Conservation (phyloP, 2,113 vertebrate species). For the Coreoperca whiteheadi region DNA sequence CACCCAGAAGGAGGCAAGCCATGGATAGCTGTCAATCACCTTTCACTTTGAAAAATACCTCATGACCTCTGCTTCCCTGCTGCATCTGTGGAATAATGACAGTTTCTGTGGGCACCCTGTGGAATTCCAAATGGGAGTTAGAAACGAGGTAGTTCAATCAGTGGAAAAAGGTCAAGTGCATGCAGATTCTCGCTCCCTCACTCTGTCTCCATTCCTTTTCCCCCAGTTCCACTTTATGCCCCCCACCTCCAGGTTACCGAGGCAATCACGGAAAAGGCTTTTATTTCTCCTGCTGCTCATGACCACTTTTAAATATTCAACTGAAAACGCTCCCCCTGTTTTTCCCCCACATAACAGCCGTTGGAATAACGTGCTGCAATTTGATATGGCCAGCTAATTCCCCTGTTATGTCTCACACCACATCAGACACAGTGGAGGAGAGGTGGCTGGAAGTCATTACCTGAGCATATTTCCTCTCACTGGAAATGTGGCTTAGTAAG, state of each 20-base stretch:
- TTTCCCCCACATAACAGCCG: conserved; percentile 27
- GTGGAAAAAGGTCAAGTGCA: conserved; percentile 84
- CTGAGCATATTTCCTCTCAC: conserved; percentile 64
- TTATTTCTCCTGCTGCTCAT: conserved; percentile 71
- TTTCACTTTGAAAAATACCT: conserved; percentile 70
- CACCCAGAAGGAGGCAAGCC: conserved; percentile 30
- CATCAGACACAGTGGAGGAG: conserved; percentile 54
- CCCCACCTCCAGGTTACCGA: conserved; percentile 61
- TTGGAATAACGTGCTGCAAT: conserved; percentile 55
- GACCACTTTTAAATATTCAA: conserved; percentile 80
- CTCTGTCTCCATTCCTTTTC: conserved; percentile 40
- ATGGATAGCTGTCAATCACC: conserved; percentile 74
- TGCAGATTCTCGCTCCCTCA: conserved; percentile 73
- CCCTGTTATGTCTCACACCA: conserved; percentile 55
- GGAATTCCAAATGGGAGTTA: conserved; percentile 80
- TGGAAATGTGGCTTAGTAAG: conserved; percentile 53
- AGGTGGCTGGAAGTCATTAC: conserved; percentile 70
- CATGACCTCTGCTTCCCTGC: conserved; percentile 70
- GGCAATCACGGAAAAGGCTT: conserved; percentile 78
- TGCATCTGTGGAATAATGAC: conserved; percentile 75
- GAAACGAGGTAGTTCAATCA: conserved; percentile 80
- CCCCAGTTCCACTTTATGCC: conserved; percentile 60
- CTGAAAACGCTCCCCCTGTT: conserved; percentile 32
- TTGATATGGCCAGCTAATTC: conserved; percentile 68
- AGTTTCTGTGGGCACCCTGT: conserved; percentile 68